Evolutionary conservation across 2,797 vertebrate genomes (phyloP), one percentile per base, ranked within the genome.

Genomic region (Poecilia picta): DNA sequence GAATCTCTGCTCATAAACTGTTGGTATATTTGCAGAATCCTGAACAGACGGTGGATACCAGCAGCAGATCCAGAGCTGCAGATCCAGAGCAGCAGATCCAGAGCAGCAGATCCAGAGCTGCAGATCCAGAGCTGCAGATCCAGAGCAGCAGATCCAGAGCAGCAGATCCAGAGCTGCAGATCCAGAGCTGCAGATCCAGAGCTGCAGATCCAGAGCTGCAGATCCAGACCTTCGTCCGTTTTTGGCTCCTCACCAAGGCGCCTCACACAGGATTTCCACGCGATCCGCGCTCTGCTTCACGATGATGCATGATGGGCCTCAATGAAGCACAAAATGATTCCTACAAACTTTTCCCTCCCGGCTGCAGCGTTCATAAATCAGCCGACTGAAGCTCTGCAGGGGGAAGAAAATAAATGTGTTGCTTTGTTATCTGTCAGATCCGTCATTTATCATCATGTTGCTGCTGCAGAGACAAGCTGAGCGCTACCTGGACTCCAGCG

Each of bases 281-380:
- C 18, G 3, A 39, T 66, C 33, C 18, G 7, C 6, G 12, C 16
- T 36, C 16, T 39, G 64, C 18, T 66, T 11, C 64, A 4, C 25
- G 64, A 66, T 39, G 33, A 66, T 66, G 39, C 25, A 41, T 41
- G 39, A 66, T 11, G 64, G 36, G 36, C 25, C 8, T 64, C 64
- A 70, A 43, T 43, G 66, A 70, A 70, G 66, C 62, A 39, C 33
- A 39, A 66, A 39, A 33, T 39, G 18, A 66, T 66, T 39, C 33
- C 33, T 20, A 20, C 62, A 39, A 66, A 66, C 62, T 66, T 39
- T 23, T 66, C 31, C 18, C 28, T 66, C 31, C 62, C 2, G 39
- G 66, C 66, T 70, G 66, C 66, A 88, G 64, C 76, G 66, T 41
- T 33, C 43, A 13, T 13, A 70, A 66, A 75, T 25, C 20, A 15